These are phyloP conservation scores for Periplaneta americana DNA, from an alignment of 1,140 invertebrate species.

Conservation along the genomic window DNA sequence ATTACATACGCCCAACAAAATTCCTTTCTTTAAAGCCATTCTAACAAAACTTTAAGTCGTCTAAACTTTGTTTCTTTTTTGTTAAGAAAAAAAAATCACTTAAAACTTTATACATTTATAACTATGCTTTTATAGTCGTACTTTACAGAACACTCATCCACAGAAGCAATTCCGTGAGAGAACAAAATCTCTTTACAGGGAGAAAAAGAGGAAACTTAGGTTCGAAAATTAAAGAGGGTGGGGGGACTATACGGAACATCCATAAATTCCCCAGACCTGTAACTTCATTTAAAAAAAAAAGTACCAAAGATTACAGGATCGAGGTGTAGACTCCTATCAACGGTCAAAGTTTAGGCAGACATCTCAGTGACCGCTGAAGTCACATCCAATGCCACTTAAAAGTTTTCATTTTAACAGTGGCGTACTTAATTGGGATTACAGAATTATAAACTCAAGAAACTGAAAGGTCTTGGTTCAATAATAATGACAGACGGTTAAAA, in stretches of 20 bases:
- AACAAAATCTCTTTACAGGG: conserved; percentile 7
- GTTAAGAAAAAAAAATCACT: neutral
- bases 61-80: neutral
- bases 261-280: no score
- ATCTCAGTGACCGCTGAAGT: neutral
- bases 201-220: neutral
- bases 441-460: no score
- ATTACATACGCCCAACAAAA: neutral
- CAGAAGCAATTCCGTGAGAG: conserved; percentile 8
- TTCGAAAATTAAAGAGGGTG: neutral
- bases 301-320: neutral
- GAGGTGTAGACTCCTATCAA: neutral
- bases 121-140: conserved; percentile 7
- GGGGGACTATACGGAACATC: neutral
- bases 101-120: conserved; percentile 18
- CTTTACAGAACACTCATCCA: conserved; percentile 1
- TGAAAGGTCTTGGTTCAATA: no score
- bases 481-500: no score
- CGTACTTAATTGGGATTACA: no score
- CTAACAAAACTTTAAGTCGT: conserved; percentile 1
- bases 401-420: no score
- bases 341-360: neutral
- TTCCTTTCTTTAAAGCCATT: neutral
- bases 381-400: neutral
- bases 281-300: neutral